These are phyloP conservation scores for Caenorhabditis afra DNA, from an alignment of 2,888 invertebrate species.

Conservation along the genomic window DNA sequence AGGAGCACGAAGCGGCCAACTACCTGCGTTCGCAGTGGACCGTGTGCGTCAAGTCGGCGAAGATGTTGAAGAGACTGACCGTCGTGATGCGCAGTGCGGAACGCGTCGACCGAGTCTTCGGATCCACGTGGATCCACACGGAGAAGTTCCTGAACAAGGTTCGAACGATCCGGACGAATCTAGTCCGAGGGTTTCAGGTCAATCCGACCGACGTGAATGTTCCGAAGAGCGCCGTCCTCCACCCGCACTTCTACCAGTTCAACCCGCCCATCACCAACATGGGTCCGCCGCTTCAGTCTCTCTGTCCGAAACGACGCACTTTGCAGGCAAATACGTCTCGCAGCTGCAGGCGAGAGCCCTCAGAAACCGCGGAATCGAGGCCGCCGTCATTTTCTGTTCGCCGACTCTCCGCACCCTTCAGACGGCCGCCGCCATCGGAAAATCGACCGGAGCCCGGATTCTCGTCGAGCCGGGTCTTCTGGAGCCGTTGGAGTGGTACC, in stretches of 20 bases:
- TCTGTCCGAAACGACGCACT: background rate
- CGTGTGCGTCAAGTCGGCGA: slow-evolving; percentile 37
- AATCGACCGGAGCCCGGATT: slow-evolving; percentile 38
- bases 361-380: slow-evolving; percentile 44
- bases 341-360: slow-evolving; percentile 53
- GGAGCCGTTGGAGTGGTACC: slow-evolving; percentile 63
- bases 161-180: background rate
- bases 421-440: slow-evolving; percentile 60
- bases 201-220: slow-evolving; percentile 55
- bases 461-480: slow-evolving; percentile 62
- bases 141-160: slow-evolving; percentile 56
- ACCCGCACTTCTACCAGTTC: slow-evolving; percentile 42
- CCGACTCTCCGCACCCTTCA: slow-evolving; percentile 65
- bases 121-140: slow-evolving; percentile 39
- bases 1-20: slow-evolving; percentile 26
- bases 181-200: slow-evolving; percentile 22
- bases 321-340: slow-evolving; percentile 46
- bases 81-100: slow-evolving; percentile 62
- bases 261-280: slow-evolving; percentile 60
- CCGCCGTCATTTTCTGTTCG: slow-evolving; percentile 46
- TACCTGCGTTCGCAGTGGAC: slow-evolving; percentile 43
- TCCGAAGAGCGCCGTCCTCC: slow-evolving; percentile 29
- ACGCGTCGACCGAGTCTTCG: slow-evolving; percentile 58
- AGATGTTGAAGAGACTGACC: slow-evolving; percentile 42
- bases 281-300: slow-evolving; percentile 18